Conservation (phyloP, 2,888 invertebrate genomes). For the Timema podura region DNA sequence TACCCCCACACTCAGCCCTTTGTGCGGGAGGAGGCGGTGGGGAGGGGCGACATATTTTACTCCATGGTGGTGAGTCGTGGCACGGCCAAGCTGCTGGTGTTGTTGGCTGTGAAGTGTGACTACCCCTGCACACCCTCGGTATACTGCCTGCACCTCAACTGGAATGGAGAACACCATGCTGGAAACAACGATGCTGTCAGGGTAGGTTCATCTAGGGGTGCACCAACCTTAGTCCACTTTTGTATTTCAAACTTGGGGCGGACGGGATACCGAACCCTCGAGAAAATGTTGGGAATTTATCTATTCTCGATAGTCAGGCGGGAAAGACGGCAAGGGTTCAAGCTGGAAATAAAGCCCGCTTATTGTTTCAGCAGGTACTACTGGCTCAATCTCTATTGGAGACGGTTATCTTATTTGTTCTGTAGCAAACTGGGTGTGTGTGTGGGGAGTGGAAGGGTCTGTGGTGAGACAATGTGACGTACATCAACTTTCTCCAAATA, state of each 20-base stretch:
- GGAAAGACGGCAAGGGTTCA: no score
- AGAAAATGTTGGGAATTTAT: no score
- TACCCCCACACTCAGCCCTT: conserved; percentile 51
- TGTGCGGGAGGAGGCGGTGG: conserved; percentile 56
- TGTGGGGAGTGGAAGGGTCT: no score
- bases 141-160: conserved; percentile 68
- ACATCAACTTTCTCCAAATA: no score
- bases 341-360: no score
- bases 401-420: no score
- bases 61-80: conserved; percentile 74
- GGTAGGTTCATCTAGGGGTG: conserved; percentile 45
- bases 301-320: no score
- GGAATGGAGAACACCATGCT: conserved; percentile 64
- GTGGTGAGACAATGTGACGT: no score
- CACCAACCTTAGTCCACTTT: background rate
- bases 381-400: no score
- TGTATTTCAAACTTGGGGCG: background rate
- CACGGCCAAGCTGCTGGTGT: conserved; percentile 72
- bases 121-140: conserved; percentile 77
- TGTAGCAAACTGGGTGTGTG: no score
- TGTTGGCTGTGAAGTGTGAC: conserved; percentile 74
- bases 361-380: no score
- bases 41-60: conserved; percentile 66
- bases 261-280: no score
- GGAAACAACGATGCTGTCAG: conserved; percentile 66